phyloP scores from a whole-genome alignment of 2,797 vertebrate genomes.

The Lithobates pipiens region DNA sequence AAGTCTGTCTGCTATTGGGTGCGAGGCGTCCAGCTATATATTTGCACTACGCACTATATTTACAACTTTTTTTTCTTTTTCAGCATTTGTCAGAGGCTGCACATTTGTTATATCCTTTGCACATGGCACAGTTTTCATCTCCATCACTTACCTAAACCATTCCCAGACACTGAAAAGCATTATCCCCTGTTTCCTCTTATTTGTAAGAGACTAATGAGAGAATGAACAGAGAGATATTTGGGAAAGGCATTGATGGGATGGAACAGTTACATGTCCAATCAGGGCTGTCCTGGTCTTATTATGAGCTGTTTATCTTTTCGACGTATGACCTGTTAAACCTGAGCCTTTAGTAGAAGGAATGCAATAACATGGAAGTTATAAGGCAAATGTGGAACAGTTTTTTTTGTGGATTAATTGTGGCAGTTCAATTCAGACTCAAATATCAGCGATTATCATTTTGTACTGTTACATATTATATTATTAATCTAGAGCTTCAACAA shows the following conservation, averaged over 20 bases:
- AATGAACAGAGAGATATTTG: conserved; percentile 3
- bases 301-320: conserved; percentile 1
- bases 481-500: not conserved
- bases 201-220: conserved; percentile 8
- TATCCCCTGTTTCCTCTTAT: conserved; percentile 40
- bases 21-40: conserved; percentile 29
- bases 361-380: not conserved
- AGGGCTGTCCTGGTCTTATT: not conserved
- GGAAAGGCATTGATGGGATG: not conserved
- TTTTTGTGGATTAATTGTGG: not conserved
- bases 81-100: conserved; percentile 21
- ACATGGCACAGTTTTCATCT: conserved; percentile 31
- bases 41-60: conserved; percentile 45
- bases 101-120: conserved; percentile 27
- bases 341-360: not conserved
- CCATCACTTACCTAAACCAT: conserved; percentile 1
- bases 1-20: conserved; percentile 41
- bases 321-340: not conserved
- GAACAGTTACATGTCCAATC: not conserved
- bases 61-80: conserved; percentile 9
- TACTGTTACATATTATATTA: not conserved
- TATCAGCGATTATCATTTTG: not conserved
- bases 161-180: conserved; percentile 9
- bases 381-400: not conserved
- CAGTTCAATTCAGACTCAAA: not conserved